A percentile compares a stretch with the other conserved stretches of the same genome.
These are phyloP conservation scores for Pteronura brasiliensis DNA, from an alignment of 2,113 vertebrate species.

Conservation along the genomic window DNA sequence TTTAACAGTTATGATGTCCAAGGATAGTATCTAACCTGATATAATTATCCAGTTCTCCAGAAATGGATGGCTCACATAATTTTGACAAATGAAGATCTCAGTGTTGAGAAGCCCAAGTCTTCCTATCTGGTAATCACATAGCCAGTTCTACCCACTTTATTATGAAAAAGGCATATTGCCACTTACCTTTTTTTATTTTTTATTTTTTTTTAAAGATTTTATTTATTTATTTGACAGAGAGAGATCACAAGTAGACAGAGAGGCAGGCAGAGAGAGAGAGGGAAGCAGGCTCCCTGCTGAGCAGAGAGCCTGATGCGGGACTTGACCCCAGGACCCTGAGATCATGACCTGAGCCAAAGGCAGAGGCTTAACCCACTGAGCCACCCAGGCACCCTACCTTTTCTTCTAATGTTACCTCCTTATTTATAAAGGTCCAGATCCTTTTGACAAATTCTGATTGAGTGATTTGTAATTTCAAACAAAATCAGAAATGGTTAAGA, in stretches of 20 bases:
- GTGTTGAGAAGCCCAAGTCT: not conserved
- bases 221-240: too few relatives aligned
- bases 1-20: not conserved
- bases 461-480: not conserved
- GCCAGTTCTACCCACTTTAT: not conserved
- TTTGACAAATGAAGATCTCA: not conserved
- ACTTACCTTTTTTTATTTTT: not conserved
- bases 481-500: not conserved
- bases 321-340: too few relatives aligned
- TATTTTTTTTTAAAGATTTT: not conserved
- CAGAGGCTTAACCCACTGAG: too few relatives aligned
- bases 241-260: too few relatives aligned
- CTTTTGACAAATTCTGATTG: not conserved
- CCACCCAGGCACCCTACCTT: too few relatives aligned
- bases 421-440: not conserved
- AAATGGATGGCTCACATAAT: not conserved
- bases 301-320: too few relatives aligned
- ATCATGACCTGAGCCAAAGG: too few relatives aligned
- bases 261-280: too few relatives aligned
- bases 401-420: not conserved
- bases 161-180: not conserved
- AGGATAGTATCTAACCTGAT: rapidly evolving
- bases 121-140: not conserved
- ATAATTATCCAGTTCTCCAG: not conserved
- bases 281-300: too few relatives aligned